Evolutionary conservation across 2,888 invertebrate genomes (phyloP).

Genomic region (Eupithecia centaureata): DNA sequence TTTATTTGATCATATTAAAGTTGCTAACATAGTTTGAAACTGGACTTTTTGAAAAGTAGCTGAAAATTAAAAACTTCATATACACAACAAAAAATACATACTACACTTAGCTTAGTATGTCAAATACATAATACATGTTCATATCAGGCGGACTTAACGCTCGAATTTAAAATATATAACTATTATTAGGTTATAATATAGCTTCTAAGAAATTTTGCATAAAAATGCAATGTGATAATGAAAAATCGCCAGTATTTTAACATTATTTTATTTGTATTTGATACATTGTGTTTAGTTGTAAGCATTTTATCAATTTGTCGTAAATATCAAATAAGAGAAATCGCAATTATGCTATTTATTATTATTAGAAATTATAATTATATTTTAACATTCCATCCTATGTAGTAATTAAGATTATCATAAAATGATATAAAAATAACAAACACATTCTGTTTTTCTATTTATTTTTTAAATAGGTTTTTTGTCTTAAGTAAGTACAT

Average conservation of each 20-base stretch:
- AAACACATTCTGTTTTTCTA: background rate
- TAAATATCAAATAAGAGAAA: background rate
- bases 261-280: background rate
- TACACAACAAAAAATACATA: no score
- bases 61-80: background rate
- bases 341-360: background rate
- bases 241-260: constrained; percentile 34
- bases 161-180: background rate
- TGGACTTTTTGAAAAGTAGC: background rate
- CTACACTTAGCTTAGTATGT: no score
- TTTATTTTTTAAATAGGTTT: background rate
- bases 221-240: constrained; percentile 23
- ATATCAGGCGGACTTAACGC: background rate
- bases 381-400: constrained; percentile 1
- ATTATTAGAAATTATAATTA: background rate
- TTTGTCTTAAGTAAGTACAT: background rate
- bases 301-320: no score
- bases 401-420: background rate
- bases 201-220: background rate
- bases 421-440: constrained; percentile 2
- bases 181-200: background rate
- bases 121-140: background rate
- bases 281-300: background rate
- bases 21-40: background rate
- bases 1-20: background rate